phyloP scores from a whole-genome alignment of 2,113 vertebrate genomes.

The Psettodes erumei region DNA sequence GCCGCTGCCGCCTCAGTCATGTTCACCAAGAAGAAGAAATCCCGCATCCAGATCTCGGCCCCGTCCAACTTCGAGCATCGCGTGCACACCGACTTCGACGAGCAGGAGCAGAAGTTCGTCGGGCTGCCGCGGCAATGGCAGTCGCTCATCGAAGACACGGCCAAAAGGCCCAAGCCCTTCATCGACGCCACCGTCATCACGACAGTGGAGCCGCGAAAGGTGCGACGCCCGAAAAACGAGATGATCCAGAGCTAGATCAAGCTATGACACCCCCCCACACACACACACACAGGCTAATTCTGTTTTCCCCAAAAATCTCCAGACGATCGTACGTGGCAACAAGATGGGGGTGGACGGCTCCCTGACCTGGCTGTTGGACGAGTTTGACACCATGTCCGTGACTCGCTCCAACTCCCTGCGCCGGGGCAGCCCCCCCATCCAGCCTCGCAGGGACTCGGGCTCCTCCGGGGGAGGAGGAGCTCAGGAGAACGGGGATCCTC shows the following conservation, averaged over 20 bases:
- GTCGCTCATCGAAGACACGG: conserved; percentile 94
- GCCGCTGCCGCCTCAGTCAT: conserved; percentile 78
- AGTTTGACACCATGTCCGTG: conserved; percentile 95
- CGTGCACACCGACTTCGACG: conserved; percentile 94
- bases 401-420: conserved; percentile 94
- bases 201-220: conserved; percentile 91
- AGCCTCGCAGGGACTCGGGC: conserved; percentile 75
- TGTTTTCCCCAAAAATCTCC: background rate
- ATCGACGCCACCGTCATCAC: conserved; percentile 91
- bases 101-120: conserved; percentile 93
- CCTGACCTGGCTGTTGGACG: conserved; percentile 92
- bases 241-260: background rate
- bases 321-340: conserved; percentile 93
- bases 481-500: conserved; percentile 78
- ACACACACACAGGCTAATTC: too few species aligned
- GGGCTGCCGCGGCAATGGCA: conserved; percentile 96
- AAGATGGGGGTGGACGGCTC: conserved; percentile 89
- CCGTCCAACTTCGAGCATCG: conserved; percentile 97
- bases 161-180: conserved; percentile 91
- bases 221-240: conserved; percentile 36
- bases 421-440: conserved; percentile 88
- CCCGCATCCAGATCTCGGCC: conserved; percentile 92
- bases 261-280: too few species aligned
- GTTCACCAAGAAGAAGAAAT: conserved; percentile 95
- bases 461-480: conserved; percentile 76